These are phyloP conservation scores for Typhlichthys subterraneus DNA, from an alignment of 2,797 vertebrate genomes.

Conservation along the genomic window DNA sequence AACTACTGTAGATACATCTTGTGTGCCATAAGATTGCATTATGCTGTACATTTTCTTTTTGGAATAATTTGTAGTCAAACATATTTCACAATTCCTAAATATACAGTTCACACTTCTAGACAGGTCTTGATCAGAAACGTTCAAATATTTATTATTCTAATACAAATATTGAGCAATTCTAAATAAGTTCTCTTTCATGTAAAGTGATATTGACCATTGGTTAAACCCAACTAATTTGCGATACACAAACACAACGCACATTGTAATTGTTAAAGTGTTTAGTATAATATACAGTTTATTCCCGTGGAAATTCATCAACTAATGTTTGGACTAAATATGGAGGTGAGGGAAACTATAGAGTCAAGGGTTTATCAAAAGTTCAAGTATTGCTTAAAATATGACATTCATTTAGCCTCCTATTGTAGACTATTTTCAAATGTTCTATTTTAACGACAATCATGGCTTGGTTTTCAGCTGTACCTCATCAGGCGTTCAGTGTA, in stretches of 20 bases:
- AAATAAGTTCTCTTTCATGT: no score
- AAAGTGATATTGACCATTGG: no score
- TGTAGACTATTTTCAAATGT: background rate
- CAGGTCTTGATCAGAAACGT: background rate
- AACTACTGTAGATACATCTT: background rate
- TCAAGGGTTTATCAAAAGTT: no score
- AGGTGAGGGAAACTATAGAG: no score
- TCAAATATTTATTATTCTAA: slow-evolving; percentile 10
- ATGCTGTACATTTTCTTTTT: slow-evolving; percentile 24
- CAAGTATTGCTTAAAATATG: slow-evolving; percentile 12
- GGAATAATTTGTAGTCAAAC: slow-evolving; percentile 12
- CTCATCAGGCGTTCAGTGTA: background rate
- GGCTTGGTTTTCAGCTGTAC: background rate
- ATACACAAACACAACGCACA: no score
- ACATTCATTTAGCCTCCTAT: slow-evolving; percentile 14
- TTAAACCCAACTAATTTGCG: no score
- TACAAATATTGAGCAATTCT: background rate
- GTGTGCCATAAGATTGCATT: slow-evolving; percentile 16
- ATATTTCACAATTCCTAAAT: slow-evolving; percentile 12
- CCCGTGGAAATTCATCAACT: no score
- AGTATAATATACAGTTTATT: no score
- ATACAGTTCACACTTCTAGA: slow-evolving; percentile 8
- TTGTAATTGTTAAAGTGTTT: no score
- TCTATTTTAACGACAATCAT: background rate
- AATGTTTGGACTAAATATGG: no score